Base-by-base conservation (phyloP, 2,113 vertebrate genomes). In the Notechis scutatus region DNA sequence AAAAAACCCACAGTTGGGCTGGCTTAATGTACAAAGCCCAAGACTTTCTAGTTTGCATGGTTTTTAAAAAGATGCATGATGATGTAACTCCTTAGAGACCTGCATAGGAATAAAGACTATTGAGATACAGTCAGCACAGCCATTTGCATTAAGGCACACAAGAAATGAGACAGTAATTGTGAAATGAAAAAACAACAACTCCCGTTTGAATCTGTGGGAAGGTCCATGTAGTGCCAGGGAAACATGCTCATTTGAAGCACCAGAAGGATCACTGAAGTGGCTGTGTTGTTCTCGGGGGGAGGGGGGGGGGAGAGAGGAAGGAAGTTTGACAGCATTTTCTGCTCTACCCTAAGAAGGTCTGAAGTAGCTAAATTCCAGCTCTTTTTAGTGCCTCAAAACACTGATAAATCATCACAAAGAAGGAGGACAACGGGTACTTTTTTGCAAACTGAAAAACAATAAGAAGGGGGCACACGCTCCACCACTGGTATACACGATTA, bases 81-180 rank as follows among this genome's bases (percentile, higher is more conserved):
- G 97, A 94, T 94, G 94, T 95, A 95, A 97, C 97, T 97, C 97
- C 97, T 97, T 97, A 97, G 94, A 98, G 97, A 97, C 97, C 97
- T 98, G 98, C 98, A 98, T 98, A 98, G 98, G 98, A 98, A 97
- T 97, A 97, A 98, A 97, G 81, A 97, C 97, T 96, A 97, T 93
- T 97, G 97, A 97, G 97, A 98, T 97, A 98, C 97, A 98, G 98
- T 98, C 98, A 97, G 97, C 98, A 98, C 97, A 98, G 98, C 98
- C 98, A 98, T 98, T 97, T 97, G 74, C 95, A 92, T 98, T 93
- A 98, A 98, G 97, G 98, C 98, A 97, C 98, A 98, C 98, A 98
- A 98, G 98, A 98, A 97, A 98, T 97, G 97, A 98, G 97, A 98
- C 98, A 98, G 98, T 97, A 98, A 99, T 99, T 98, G 98, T 98